phyloP scores from a whole-genome alignment of 2,113 vertebrate species.

The Pantherophis guttatus region DNA sequence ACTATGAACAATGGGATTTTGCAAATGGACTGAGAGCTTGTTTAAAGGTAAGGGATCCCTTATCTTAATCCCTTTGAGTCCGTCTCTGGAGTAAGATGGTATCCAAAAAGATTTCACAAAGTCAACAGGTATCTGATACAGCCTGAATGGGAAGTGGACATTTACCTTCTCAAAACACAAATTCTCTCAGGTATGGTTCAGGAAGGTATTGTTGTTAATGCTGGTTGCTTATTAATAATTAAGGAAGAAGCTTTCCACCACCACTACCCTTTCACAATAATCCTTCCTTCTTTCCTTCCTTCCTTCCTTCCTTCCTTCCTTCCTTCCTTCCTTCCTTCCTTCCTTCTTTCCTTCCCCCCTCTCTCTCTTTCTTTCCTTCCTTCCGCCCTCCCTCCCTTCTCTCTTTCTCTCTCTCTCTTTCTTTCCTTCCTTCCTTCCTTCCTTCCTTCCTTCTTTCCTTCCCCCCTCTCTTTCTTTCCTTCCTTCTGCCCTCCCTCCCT shows the following conservation, averaged over 20 bases:
- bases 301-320: too few relatives aligned
- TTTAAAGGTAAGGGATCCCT: not conserved
- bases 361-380: too few relatives aligned
- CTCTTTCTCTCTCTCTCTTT: too few relatives aligned
- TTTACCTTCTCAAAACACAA: not conserved
- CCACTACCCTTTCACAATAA: not conserved
- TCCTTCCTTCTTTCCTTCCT: not conserved
- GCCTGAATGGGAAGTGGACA: not conserved
- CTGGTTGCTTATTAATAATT: not conserved
- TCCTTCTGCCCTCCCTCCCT: not conserved
- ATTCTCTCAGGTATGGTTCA: not conserved
- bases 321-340: too few relatives aligned
- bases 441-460: too few relatives aligned
- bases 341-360: too few relatives aligned
- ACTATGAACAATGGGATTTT: not conserved
- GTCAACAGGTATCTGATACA: not conserved
- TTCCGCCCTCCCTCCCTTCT: too few relatives aligned
- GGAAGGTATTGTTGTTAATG: not conserved
- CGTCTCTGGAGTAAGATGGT: not conserved
- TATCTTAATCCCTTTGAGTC: not conserved
- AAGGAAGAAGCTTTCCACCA: not conserved
- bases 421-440: too few relatives aligned
- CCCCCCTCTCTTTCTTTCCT: not conserved
- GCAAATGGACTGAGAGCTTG: not conserved
- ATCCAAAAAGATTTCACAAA: not conserved